Conservation (phyloP, 2,797 vertebrate species). For the Rousettus madagascariensis region DNA sequence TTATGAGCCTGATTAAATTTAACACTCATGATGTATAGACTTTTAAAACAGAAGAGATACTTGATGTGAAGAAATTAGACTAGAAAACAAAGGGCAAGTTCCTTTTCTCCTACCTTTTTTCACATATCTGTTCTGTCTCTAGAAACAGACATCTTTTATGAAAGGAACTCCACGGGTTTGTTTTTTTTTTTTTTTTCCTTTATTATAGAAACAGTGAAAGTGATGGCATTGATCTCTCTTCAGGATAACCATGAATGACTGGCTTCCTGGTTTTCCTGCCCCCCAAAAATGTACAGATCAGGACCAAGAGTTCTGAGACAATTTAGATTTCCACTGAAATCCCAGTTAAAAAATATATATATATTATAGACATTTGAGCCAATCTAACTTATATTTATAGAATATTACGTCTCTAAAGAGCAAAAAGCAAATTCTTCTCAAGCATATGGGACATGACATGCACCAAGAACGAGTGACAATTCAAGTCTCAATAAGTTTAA, state of each 20-base stretch:
- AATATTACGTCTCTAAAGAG: neutral
- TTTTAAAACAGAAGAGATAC: slow-evolving; percentile 37
- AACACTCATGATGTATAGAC: neutral
- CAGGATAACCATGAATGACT: neutral
- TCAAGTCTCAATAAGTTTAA: neutral
- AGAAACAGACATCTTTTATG: neutral
- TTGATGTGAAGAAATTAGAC: slow-evolving; percentile 28
- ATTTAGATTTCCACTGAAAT: neutral
- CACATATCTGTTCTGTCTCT: neutral
- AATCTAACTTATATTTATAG: neutral
- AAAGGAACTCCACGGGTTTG: neutral
- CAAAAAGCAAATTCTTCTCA: neutral
- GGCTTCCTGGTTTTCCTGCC: neutral
- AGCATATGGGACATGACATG: neutral
- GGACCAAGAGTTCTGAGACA: neutral
- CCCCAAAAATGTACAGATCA: neutral
- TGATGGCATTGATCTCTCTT: neutral
- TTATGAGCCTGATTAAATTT: slow-evolving; percentile 32
- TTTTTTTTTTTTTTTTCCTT: neutral
- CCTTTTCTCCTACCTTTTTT: neutral
- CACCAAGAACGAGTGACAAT: neutral
- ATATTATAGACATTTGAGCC: neutral
- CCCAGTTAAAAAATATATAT: neutral
- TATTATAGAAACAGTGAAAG: neutral
- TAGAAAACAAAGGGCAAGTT: neutral